Conservation (phyloP, 2,113 vertebrate species). For the Cebidichthys violaceus region DNA sequence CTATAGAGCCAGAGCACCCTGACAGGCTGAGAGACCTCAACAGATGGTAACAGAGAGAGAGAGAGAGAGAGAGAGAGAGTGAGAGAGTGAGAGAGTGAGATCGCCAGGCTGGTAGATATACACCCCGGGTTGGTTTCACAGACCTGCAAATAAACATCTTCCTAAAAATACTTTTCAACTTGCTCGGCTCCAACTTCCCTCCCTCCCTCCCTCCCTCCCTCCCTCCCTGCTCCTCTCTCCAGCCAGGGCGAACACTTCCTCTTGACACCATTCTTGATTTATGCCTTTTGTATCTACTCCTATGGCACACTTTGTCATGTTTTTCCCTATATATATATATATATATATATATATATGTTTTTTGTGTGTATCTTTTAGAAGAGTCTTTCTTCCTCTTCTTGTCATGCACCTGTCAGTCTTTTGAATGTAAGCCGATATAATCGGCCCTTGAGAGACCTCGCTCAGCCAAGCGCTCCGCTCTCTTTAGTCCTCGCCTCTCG, state of each 20-base stretch:
- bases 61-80: conserved; percentile 53
- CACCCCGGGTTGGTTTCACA: conserved; percentile 81
- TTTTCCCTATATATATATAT: fast-evolving
- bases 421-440: conserved; percentile 23
- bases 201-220: background rate
- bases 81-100: conserved; percentile 46
- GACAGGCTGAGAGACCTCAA: conserved; percentile 74
- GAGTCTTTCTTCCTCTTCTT: background rate
- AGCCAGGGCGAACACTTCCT: conserved; percentile 1
- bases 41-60: conserved; percentile 70
- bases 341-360: too few species aligned
- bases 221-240: background rate
- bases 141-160: conserved; percentile 83
- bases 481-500: conserved; percentile 31
- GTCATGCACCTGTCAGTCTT: background rate
- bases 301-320: background rate
- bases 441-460: conserved; percentile 6
- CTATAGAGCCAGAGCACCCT: conserved; percentile 24
- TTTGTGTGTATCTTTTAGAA: background rate
- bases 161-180: conserved; percentile 82
- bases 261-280: background rate
- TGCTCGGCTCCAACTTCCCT: conserved; percentile 45
- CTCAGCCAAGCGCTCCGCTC: background rate
- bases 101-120: conserved; percentile 71
- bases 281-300: background rate